Conservation (phyloP, 2,113 vertebrate species). For the Pycnonotus jocosus region DNA sequence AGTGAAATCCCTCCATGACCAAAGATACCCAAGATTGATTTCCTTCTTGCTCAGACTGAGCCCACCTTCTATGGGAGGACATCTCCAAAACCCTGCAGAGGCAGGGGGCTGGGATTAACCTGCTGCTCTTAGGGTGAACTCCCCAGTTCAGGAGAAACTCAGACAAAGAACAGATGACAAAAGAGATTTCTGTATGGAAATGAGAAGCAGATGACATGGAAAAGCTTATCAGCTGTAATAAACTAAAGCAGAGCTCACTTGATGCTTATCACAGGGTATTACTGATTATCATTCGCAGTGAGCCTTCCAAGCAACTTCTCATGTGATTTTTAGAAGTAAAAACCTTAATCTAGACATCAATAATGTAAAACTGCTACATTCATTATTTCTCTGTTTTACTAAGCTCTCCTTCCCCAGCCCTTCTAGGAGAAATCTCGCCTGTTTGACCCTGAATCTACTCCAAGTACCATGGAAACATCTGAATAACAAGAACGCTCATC, state of each 20-base stretch:
- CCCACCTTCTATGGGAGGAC: neutral
- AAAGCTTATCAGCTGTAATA: neutral
- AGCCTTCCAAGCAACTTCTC: neutral
- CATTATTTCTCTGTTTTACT: neutral
- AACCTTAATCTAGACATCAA: neutral
- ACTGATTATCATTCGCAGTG: neutral
- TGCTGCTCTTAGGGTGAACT: neutral
- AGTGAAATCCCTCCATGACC: neutral
- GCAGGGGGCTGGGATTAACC: neutral
- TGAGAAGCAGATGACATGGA: neutral
- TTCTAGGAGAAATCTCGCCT: neutral
- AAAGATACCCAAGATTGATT: neutral
- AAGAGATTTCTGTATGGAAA: neutral
- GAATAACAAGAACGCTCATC: conserved; percentile 39
- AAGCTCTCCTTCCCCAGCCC: neutral
- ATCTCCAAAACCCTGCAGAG: neutral
- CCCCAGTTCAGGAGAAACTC: neutral
- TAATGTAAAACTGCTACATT: neutral
- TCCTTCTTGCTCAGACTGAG: neutral
- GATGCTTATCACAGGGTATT: neutral
- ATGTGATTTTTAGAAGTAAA: neutral
- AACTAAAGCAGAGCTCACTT: neutral
- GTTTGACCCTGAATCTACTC: neutral
- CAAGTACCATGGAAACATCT: conserved; percentile 25
- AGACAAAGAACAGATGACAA: neutral